These are phyloP conservation scores for Botia kubotai DNA, from an alignment of 2,797 vertebrate species.

Conservation along the genomic window DNA sequence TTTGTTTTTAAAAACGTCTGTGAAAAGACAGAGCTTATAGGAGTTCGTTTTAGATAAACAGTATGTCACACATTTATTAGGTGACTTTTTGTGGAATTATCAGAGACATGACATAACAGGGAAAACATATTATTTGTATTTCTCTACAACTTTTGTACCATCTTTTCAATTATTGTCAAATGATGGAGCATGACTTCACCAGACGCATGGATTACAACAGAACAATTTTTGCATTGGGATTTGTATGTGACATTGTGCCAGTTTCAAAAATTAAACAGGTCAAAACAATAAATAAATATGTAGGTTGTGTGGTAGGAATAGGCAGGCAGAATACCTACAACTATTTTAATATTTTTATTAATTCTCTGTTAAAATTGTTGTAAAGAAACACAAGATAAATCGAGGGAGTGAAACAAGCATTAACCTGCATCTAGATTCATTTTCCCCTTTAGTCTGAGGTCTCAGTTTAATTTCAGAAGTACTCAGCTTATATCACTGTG, in stretches of 20 bases:
- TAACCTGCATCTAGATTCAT: neutral
- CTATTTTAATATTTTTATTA: no score
- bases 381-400: neutral
- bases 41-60: neutral
- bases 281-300: neutral
- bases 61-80: constrained; percentile 1
- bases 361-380: no score
- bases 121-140: neutral
- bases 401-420: neutral
- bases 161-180: neutral
- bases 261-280: neutral
- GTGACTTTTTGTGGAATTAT: neutral
- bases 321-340: neutral
- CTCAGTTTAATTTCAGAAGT: no score
- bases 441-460: neutral
- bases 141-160: neutral
- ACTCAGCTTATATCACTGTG: neutral
- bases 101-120: neutral
- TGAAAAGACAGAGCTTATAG: neutral
- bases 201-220: neutral
- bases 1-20: no score
- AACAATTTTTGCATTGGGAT: neutral
- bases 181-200: neutral
- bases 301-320: no score
- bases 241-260: constrained; percentile 3